Base-by-base conservation (phyloP, 2,888 invertebrate genomes). In the Euphydryas editha region DNA sequence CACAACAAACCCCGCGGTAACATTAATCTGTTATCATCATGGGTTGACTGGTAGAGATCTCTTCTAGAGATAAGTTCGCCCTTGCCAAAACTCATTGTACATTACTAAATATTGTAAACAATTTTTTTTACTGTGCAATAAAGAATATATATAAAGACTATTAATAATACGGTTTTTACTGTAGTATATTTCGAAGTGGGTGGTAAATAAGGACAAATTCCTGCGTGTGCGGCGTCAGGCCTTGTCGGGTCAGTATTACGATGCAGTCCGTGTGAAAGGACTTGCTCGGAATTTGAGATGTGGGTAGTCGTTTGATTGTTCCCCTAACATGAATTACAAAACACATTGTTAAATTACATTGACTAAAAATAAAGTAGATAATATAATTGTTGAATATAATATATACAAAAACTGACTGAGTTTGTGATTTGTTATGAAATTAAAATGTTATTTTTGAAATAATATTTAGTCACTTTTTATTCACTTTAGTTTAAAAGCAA, bases 211-310 rank as follows among this genome's bases (percentile, higher is more conserved):
- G 77, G 78, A 81, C 79, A 79, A 78, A 88, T 86, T 78, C 80
- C 79, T 73, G 82, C 85, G 82, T 85, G 78, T 78, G 70, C 71
- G 67, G 67, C 69, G 70, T 75, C 68, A 69, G 42, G 59, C 47
- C 46, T 59, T 68, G 75, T 69, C 74, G 75, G 72, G 70, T 73
- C 76, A 77, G 74, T 81, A 90, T 90, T 89, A 84, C 82, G 77
- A 90, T 89, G 87, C 88, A 86, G 82, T 76, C 72, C 83, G 77
- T 84, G 85, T 80, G 77, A 81, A 79, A 80, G 59, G 77, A 72
- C 78, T 78, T 73, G 78, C 67, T 72, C 78, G 76, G 88, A 88
- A 89, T 90, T 82, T 80, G 76, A 82, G 82, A 88, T 85, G 82
- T 75, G 78, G 70, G 75, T 76, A 75, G 54, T 51, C 24, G 51